Evolutionary conservation across 1,140 invertebrate species (phyloP).

Genomic region (Theocolax elegans): DNA sequence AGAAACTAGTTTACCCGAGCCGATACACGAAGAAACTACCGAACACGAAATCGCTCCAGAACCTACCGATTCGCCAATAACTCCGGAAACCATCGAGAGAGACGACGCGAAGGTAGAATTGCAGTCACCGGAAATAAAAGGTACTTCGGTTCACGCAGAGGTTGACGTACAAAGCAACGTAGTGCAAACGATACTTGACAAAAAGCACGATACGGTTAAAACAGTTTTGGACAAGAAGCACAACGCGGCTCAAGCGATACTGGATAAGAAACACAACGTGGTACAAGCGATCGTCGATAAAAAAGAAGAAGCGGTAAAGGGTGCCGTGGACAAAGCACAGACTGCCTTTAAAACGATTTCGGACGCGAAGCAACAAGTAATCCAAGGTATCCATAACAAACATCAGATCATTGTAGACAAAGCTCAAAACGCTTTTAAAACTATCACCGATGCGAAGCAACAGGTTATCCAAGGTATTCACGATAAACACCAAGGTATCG

Average conservation of each 20-base stretch:
- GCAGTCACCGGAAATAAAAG: no score
- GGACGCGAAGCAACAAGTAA: background rate
- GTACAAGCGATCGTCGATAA: background rate
- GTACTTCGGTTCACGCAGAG: no score
- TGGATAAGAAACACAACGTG: background rate
- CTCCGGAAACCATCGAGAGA: no score
- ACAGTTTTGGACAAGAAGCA: conserved; percentile 6
- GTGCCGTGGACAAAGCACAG: background rate
- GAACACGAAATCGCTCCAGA: no score
- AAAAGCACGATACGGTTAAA: background rate
- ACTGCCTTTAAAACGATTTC: background rate
- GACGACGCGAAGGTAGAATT: no score
- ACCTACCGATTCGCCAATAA: no score
- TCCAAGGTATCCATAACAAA: background rate
- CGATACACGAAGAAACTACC: no score
- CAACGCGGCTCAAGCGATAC: background rate
- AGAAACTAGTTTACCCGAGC: no score
- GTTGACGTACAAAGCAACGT: background rate
- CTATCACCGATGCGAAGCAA: no score
- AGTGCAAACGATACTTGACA: background rate
- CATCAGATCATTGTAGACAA: background rate
- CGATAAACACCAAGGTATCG: background rate
- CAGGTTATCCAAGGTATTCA: background rate
- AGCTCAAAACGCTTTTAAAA: no score
- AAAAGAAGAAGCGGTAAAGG: background rate